Base-by-base conservation (phyloP, 2,113 vertebrate genomes). In the Vidua macroura region DNA sequence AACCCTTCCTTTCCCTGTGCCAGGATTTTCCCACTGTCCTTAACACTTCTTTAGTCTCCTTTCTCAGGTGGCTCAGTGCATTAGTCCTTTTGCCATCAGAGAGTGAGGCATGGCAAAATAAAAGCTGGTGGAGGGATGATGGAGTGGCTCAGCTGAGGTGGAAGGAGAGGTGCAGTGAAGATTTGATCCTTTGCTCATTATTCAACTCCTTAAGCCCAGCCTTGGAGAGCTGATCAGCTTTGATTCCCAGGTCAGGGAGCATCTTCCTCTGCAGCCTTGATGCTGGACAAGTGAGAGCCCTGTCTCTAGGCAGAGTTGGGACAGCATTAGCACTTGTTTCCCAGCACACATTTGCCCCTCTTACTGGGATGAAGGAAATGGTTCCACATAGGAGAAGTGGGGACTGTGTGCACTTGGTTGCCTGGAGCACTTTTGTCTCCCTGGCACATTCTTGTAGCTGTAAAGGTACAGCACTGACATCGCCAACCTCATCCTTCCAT, bases 101-200 rank as follows among this genome's bases (percentile, higher is more conserved):
- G 48, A 44, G 25, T 3, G 1, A 74, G 48, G 25, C 28, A 25
- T 0, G 0, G 23, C 2, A 1, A 33, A 43, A 46, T 16, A 28
- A 59, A 46, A 75, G 2, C 53, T 24, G 75, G 10, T 25, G 7
- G n/a, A 33, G 72, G 27, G 48, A 23, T 53, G 62, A 25, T 24
- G 23, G 39, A 79, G 35, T 15, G 16, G 41, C 56, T 53, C 43
- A 63, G 66, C 49, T 58, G 83, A 53, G 33, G 18, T 20, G 13
- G 44, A 64, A 63, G 53, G 27, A 68, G 44, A 66, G 37, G 7
- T 2, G 1, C 23, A 63, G 6, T 2, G 4, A 69, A 4, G 1
- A 19, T 82, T 79, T 53, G 35, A 74, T 69, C 55, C 37, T 76
- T 81, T 83, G 46, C n/a, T 69, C 7, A 0, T 80, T 58, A 33